These are phyloP conservation scores for Amyelois transitella DNA, from an alignment of 1,140 invertebrate genomes.

Conservation along the genomic window DNA sequence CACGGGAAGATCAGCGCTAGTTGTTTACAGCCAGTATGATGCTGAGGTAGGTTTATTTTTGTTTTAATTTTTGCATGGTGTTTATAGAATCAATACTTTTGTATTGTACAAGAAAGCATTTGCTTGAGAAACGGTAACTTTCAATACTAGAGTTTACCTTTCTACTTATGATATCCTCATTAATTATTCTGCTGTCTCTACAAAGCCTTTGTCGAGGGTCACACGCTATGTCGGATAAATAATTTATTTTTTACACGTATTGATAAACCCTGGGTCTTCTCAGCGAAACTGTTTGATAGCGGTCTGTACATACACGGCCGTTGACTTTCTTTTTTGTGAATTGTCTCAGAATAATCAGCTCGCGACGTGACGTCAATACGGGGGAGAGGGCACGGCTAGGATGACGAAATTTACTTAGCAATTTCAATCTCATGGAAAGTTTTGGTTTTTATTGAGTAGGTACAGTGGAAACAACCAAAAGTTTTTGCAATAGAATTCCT, in stretches of 20 bases:
- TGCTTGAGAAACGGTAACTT: too few relatives aligned
- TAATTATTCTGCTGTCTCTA: too few relatives aligned
- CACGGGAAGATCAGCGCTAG: too few relatives aligned
- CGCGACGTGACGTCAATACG: neutral
- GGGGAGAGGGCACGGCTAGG: neutral
- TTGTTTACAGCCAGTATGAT: too few relatives aligned
- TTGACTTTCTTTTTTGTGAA: neutral
- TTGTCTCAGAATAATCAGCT: neutral
- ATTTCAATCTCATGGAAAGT: neutral
- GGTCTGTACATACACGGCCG: neutral
- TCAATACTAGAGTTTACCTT: too few relatives aligned
- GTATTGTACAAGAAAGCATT: too few relatives aligned
- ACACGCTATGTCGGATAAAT: neutral
- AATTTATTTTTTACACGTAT: neutral
- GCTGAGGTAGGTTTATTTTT: too few relatives aligned
- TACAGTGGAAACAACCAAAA: neutral
- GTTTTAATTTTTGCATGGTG: too few relatives aligned
- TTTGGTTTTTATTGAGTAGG: neutral
- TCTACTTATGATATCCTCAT: too few relatives aligned
- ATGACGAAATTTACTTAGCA: neutral
- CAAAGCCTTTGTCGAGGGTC: neutral
- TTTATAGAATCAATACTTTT: too few relatives aligned
- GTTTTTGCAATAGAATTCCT: neutral
- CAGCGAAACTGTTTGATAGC: neutral
- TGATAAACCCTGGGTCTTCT: neutral